phyloP scores from a whole-genome alignment of 1,140 invertebrate genomes.

The Saxidomus purpurata region DNA sequence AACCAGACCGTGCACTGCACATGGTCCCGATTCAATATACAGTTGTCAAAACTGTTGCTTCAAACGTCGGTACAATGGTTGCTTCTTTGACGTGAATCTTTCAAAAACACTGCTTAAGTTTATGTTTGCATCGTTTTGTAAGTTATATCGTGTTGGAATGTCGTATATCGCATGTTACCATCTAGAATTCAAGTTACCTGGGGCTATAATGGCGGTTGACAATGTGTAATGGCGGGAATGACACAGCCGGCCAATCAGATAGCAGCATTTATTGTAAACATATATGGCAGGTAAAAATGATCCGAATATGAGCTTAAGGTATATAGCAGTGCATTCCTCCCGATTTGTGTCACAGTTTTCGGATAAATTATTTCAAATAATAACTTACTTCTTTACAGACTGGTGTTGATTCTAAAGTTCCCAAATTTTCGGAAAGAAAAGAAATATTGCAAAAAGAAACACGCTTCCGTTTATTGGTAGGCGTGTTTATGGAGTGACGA shows the following conservation, averaged over 20 bases:
- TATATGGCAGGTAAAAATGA: constrained; percentile 66
- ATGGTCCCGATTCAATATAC: not conserved
- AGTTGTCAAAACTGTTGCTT: not conserved
- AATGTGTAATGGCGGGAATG: constrained; percentile 61
- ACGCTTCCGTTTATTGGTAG: constrained; percentile 45
- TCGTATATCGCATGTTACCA: constrained; percentile 59
- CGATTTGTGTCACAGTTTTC: constrained; percentile 19
- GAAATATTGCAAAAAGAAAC: not conserved
- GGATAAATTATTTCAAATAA: not conserved
- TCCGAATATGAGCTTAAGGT: constrained; percentile 1
- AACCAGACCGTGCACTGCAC: constrained; percentile 11
- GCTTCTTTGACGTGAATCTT: not conserved
- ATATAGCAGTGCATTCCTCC: not conserved
- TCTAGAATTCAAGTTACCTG: constrained; percentile 65
- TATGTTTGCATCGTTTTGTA: constrained; percentile 30
- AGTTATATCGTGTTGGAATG: constrained; percentile 50
- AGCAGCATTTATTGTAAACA: constrained; percentile 59
- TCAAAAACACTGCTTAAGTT: constrained; percentile 20
- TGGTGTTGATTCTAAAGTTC: not conserved
- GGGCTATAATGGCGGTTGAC: constrained; percentile 61
- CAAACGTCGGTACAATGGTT: not conserved
- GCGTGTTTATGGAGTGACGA: constrained; percentile 63
- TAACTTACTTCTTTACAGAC: constrained; percentile 10
- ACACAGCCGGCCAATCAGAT: constrained; percentile 48
- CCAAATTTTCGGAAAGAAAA: not conserved